Percentiles rank a stretch among this genome's conserved stretches.
These are phyloP conservation scores for Anguilla anguilla DNA, from an alignment of 2,797 vertebrate species.

Conservation along the genomic window DNA sequence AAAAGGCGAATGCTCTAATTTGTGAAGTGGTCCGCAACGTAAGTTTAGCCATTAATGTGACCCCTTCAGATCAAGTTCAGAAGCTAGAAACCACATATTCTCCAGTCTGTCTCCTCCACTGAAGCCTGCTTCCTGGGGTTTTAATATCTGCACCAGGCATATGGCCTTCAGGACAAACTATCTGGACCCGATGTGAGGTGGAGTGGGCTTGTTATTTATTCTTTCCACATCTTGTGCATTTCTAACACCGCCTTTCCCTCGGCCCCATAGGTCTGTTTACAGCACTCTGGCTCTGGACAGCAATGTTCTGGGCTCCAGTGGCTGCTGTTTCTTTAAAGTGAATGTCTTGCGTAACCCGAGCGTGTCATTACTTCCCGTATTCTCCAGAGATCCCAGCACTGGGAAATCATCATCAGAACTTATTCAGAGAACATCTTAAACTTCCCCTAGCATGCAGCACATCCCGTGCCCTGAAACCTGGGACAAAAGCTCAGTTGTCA, in stretches of 20 bases:
- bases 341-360: constrained; percentile 13
- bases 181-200: background rate
- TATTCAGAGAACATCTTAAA: constrained; percentile 12
- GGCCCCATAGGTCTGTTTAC: constrained; percentile 14
- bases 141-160: background rate
- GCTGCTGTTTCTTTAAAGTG: background rate
- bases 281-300: constrained; percentile 2
- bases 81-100: background rate
- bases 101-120: background rate
- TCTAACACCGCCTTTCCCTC: constrained; percentile 3
- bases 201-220: background rate
- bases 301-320: background rate
- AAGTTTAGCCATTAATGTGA: background rate
- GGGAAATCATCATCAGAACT: constrained; percentile 15
- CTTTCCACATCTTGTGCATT: background rate
- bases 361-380: constrained; percentile 12
- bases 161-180: background rate
- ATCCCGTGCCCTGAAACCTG: background rate
- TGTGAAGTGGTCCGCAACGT: background rate
- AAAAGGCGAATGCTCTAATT: background rate
- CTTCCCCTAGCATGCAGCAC: background rate
- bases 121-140: background rate
- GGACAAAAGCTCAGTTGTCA: constrained; percentile 18
- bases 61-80: background rate
- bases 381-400: constrained; percentile 23